Evolutionary conservation across 2,888 invertebrate genomes (phyloP).

Genomic region (Tenthredo mesomela): DNA sequence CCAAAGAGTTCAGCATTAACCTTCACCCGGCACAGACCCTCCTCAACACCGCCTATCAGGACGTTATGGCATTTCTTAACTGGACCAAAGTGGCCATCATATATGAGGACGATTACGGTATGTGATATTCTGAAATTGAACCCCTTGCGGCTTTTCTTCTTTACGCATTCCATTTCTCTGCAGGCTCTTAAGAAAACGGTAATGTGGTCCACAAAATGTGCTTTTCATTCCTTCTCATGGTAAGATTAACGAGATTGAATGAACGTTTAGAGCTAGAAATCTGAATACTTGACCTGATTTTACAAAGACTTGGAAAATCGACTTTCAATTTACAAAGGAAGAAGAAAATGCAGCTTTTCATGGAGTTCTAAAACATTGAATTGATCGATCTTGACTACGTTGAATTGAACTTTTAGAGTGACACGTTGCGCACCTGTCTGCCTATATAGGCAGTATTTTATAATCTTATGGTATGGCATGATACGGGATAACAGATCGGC

Average conservation of each 20-base stretch:
- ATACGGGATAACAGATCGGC: neutral
- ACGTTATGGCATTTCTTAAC: slow-evolving; percentile 88
- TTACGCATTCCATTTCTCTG: too few relatives aligned
- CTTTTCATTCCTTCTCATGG: neutral
- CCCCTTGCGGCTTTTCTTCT: neutral
- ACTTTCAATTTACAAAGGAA: neutral
- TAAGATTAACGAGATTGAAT: neutral
- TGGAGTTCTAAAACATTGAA: neutral
- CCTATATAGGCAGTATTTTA: neutral
- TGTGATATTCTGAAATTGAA: neutral
- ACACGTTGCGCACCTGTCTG: neutral
- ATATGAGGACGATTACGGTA: slow-evolving; percentile 89
- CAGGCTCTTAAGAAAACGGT: neutral
- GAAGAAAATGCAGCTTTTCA: neutral
- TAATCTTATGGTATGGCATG: neutral
- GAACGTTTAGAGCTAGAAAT: too few relatives aligned
- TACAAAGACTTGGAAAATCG: neutral
- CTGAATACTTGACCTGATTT: too few relatives aligned
- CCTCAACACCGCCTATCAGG: slow-evolving; percentile 87
- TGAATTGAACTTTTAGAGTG: neutral
- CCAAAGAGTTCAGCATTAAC: slow-evolving; percentile 88
- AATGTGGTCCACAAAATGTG: neutral
- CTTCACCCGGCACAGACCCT: slow-evolving; percentile 87
- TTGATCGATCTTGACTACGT: neutral
- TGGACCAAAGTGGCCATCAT: slow-evolving; percentile 91